Evolutionary conservation across 2,888 invertebrate genomes (phyloP).

Genomic region (Dicycla oo): DNA sequence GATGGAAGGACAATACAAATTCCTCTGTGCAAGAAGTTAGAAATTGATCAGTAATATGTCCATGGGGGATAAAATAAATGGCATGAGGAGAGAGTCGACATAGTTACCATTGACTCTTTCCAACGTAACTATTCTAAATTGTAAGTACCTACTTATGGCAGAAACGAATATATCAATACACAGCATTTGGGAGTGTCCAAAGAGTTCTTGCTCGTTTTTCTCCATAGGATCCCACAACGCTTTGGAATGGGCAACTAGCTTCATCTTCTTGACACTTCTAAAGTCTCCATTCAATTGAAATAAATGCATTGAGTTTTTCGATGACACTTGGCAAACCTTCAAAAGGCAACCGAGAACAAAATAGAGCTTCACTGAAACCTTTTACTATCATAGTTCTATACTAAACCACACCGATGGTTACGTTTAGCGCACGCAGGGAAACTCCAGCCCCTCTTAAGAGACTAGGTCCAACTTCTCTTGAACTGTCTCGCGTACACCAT

Average conservation of each 20-base stretch:
- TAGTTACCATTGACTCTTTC: constrained; percentile 48
- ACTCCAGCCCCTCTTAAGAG: not conserved
- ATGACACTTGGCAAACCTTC: not conserved
- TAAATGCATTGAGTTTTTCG: not conserved
- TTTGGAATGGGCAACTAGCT: not conserved
- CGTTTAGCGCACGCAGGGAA: not conserved
- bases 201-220: not conserved
- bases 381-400: too few species aligned
- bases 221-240: too few species aligned
- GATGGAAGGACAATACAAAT: constrained; percentile 21
- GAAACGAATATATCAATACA: not conserved
- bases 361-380: not conserved
- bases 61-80: constrained; percentile 23
- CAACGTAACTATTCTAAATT: constrained; percentile 48
- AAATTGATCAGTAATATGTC: constrained; percentile 50
- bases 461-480: not conserved
- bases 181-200: not conserved
- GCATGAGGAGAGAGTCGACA: constrained; percentile 49
- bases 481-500: too few species aligned
- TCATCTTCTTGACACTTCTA: not conserved
- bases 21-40: constrained; percentile 14
- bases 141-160: constrained; percentile 39
- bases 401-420: not conserved
- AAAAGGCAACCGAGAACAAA: not conserved
- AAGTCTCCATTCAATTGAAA: not conserved